phyloP scores from a whole-genome alignment of 2,113 vertebrate genomes.

The Myiopsitta monachus region DNA sequence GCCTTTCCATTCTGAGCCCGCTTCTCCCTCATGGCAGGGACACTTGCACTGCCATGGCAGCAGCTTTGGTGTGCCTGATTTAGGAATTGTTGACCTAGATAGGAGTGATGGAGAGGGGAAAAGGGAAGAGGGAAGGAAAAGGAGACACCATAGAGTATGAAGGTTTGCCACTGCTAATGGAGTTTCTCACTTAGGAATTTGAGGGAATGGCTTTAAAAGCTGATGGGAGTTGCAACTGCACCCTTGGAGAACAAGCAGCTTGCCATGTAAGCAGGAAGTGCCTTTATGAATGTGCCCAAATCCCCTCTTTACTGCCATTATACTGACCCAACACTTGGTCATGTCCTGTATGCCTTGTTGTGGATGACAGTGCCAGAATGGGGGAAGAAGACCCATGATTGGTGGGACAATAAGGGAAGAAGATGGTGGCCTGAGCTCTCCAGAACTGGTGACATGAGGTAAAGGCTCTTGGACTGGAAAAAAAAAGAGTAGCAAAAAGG shows the following conservation, averaged over 20 bases:
- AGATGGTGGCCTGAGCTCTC: neutral
- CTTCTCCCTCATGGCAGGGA: neutral
- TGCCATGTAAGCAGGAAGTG: neutral
- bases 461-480: neutral
- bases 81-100: conserved; percentile 38
- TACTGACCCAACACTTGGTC: neutral
- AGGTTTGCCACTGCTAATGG: neutral
- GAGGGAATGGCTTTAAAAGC: neutral
- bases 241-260: neutral
- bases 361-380: neutral
- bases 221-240: neutral
- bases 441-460: neutral
- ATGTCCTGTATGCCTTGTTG: neutral
- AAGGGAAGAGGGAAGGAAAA: neutral
- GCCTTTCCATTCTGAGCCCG: neutral
- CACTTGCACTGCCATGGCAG: neutral
- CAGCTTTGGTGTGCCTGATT: conserved; percentile 8
- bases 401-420: neutral
- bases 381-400: neutral
- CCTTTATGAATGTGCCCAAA: neutral
- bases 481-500: neutral
- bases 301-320: neutral
- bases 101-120: neutral
- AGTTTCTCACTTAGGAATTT: neutral
- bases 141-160: neutral